Evolutionary conservation across 2,797 vertebrate genomes (phyloP).

Genomic region (Hippopotamyrus pictus): DNA sequence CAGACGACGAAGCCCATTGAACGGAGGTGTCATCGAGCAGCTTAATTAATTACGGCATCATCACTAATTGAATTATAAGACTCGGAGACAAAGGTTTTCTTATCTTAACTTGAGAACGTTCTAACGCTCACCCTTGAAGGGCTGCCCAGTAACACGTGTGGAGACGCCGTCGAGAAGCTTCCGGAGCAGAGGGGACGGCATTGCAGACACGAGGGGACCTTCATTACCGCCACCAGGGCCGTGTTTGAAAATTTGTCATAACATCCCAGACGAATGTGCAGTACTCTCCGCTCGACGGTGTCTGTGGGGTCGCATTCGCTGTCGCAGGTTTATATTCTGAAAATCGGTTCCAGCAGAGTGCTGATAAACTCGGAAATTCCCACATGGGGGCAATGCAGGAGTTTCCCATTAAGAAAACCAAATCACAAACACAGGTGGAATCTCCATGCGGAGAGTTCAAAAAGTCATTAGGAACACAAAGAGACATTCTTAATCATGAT

Average conservation of each 20-base stretch:
- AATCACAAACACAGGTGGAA: not conserved
- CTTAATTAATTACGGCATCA: not conserved
- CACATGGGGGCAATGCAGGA: constrained; percentile 2
- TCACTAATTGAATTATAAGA: not conserved
- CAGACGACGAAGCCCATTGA: not conserved
- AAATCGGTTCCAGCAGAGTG: constrained; percentile 19
- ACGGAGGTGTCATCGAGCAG: not conserved
- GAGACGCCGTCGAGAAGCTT: constrained; percentile 16
- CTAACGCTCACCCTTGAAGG: not conserved
- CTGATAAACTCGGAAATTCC: constrained; percentile 26
- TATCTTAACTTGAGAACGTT: constrained; percentile 1
- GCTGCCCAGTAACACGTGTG: not conserved
- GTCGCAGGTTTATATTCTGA: constrained; percentile 23
- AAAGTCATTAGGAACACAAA: not conserved
- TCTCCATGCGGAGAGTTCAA: not conserved
- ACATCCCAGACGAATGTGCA: constrained; percentile 18
- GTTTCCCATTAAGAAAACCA: constrained; percentile 16
- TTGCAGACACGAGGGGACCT: not conserved
- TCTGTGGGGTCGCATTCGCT: constrained; percentile 2
- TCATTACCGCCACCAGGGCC: not conserved
- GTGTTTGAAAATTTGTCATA: constrained; percentile 41
- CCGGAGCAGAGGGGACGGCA: not conserved
- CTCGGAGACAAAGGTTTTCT: not conserved
- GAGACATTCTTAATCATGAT: not conserved
- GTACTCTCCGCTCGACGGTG: constrained; percentile 25